These are phyloP conservation scores for Synergus gifuensis DNA, from an alignment of 2,888 invertebrate genomes.

Conservation along the genomic window DNA sequence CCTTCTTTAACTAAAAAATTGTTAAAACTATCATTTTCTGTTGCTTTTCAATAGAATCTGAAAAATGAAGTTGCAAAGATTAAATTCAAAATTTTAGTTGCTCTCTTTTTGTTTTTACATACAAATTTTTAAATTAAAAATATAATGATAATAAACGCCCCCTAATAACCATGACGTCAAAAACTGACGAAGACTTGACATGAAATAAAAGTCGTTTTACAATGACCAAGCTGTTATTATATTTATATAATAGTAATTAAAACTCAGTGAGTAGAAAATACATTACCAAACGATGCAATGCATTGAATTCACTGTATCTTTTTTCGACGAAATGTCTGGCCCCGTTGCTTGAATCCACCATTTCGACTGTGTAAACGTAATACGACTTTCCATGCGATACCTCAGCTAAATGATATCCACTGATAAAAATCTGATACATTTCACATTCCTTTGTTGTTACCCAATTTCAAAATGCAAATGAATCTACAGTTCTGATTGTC, in stretches of 20 bases:
- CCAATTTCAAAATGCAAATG: conserved; percentile 44
- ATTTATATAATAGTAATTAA: neutral
- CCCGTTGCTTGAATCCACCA: conserved; percentile 71
- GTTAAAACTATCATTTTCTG: neutral
- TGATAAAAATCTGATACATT: conserved; percentile 77
- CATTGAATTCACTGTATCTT: conserved; percentile 81
- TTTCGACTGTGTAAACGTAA: conserved; percentile 78
- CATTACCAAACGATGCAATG: conserved; percentile 79
- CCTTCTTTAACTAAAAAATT: conserved; percentile 78
- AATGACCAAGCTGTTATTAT: neutral
- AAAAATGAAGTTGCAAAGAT: conserved; percentile 5
- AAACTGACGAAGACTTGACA: neutral
- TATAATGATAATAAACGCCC: neutral
- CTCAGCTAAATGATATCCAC: conserved; percentile 76
- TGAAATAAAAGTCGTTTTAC: neutral
- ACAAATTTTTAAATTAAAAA: neutral
- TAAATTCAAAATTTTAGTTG: neutral
- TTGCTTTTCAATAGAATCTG: too few relatives aligned
- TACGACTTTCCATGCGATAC: conserved; percentile 77
- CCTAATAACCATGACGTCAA: neutral
- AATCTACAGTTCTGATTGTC: neutral
- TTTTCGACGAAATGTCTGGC: conserved; percentile 78
- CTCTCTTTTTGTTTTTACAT: neutral
- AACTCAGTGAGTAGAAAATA: neutral
- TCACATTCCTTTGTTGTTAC: conserved; percentile 62